Evolutionary conservation across 2,797 vertebrate species (phyloP), one percentile per base, ranked within the genome.

Genomic region (Agapornis canus): DNA sequence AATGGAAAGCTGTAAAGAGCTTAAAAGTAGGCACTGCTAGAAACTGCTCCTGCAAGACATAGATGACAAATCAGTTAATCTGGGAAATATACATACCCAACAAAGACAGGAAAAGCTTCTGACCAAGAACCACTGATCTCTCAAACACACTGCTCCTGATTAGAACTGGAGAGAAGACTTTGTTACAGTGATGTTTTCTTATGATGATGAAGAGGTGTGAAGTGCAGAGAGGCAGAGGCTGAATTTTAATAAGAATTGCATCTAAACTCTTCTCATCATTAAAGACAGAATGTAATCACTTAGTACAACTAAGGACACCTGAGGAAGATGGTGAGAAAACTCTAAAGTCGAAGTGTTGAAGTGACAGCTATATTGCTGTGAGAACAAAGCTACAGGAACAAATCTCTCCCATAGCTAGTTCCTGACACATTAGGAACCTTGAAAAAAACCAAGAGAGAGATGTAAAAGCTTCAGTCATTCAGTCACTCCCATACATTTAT

Each of bases 331-430:
- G 64, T 73, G 73, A 90, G 90, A 94, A 86, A 81, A 43, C 13
- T 70, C 63, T 27, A 23, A 76, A 72, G 59, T 76, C 69, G 75
- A 88, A 89, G 64, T 23, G 12, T 39, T 13, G 6, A 83, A 92
- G 37, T 51, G 80, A 93, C 66, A 93, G 47, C 71, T 90, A 14
- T 40, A 93, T 51, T 66, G 45, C 70, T 77, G 76, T 8, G 32
- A 92, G 81, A 95, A 65, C 47, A 82, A 95, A 90, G 77, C 27
- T 82, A 54, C 59, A 79, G 61, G 70, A 86, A 84, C 61, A 89
- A 81, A 78, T 35, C 39, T 88, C 76, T 77, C 52, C 56, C 32
- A 48, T 17, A 85, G 43, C 64, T 73, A 80, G 19, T 79, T 75
- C 66, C 64, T 66, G 93, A 86, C 65, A 86, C 11, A 20, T 49